Percentiles rank a stretch among this genome's conserved stretches.
phyloP scores from a whole-genome alignment of 1,140 invertebrate genomes.

The Drosophila pallidifrons region DNA sequence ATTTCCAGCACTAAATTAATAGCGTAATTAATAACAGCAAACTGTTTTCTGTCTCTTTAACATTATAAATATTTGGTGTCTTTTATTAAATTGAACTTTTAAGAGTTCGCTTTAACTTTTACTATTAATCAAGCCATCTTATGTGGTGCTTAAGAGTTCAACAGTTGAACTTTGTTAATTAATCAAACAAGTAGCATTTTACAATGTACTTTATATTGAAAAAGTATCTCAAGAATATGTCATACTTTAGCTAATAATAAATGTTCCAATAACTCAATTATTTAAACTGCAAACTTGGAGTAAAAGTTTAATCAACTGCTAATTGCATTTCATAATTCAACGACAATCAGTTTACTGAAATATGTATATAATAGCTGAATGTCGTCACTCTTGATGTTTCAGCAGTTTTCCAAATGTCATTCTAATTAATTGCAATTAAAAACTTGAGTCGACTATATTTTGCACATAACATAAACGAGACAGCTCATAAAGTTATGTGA shows the following conservation, averaged over 20 bases:
- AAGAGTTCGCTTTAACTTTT: background rate
- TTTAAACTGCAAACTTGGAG: background rate
- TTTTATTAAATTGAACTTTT: background rate
- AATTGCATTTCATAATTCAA: slow-evolving; percentile 24
- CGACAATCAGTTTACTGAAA: slow-evolving; percentile 18
- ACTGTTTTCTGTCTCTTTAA: background rate
- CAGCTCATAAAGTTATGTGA: slow-evolving; percentile 34
- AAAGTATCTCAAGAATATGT: too few species aligned
- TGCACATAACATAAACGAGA: slow-evolving; percentile 14
- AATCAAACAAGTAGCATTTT: background rate
- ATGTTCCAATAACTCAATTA: background rate
- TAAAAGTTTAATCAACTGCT: slow-evolving; percentile 24
- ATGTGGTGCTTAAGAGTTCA: background rate
- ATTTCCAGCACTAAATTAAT: background rate
- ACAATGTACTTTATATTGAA: too few species aligned
- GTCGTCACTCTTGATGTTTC: slow-evolving; percentile 3
- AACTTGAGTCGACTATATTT: slow-evolving; percentile 47
- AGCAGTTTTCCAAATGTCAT: slow-evolving; percentile 58
- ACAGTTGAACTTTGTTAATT: background rate
- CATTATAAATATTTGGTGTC: background rate
- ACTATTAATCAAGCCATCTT: background rate
- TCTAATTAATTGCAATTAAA: slow-evolving; percentile 72
- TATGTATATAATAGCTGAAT: slow-evolving; percentile 34
- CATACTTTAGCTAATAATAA: too few species aligned
- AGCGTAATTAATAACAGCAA: background rate